Evolutionary conservation across 2,797 vertebrate species (phyloP).

Genomic region (Sciurus carolinensis): DNA sequence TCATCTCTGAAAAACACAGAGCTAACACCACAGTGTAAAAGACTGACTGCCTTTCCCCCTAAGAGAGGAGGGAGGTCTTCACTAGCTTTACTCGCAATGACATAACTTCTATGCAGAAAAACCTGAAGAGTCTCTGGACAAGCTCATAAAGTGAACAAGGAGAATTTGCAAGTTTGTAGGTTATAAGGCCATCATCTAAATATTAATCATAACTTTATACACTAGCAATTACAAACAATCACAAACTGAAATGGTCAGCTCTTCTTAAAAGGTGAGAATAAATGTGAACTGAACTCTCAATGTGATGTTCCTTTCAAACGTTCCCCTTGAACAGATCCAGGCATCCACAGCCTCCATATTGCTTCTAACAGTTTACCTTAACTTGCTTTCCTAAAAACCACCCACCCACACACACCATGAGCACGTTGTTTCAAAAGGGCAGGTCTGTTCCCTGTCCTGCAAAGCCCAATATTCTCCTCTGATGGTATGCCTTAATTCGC

Average conservation of each 20-base stretch:
- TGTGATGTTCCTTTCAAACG: too few species aligned
- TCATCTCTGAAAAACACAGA: neutral
- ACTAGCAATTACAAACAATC: neutral
- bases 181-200: neutral
- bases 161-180: neutral
- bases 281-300: neutral
- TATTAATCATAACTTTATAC: neutral
- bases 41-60: neutral
- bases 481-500: neutral
- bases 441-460: neutral
- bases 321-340: neutral
- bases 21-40: neutral
- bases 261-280: neutral
- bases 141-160: neutral
- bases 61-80: neutral
- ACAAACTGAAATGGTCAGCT: neutral
- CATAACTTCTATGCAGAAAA: slow-evolving; percentile 18
- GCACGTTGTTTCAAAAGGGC: neutral
- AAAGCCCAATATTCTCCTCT: neutral
- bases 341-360: neutral
- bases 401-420: too few species aligned
- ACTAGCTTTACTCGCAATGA: neutral
- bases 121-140: neutral
- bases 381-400: neutral
- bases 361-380: neutral